phyloP scores from a whole-genome alignment of 2,113 vertebrate genomes.

The Perca flavescens region DNA sequence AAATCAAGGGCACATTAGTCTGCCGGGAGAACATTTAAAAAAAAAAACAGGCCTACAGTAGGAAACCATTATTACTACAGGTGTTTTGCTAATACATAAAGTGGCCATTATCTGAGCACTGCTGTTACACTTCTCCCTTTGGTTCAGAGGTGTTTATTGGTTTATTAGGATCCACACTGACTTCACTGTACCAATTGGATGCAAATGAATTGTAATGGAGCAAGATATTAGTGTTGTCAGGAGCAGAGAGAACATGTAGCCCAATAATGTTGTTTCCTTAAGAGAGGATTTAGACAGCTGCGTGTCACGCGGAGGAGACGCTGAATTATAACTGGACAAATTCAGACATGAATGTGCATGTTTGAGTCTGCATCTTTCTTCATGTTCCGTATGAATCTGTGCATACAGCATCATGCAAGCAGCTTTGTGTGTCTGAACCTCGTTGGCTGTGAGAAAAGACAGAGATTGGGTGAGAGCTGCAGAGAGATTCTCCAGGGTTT shows the following conservation, averaged over 20 bases:
- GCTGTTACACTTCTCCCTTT: slow-evolving; percentile 45
- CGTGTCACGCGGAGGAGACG: slow-evolving; percentile 42
- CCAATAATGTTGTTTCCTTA: slow-evolving; percentile 64
- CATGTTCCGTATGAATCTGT: not conserved
- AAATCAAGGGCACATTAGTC: slow-evolving; percentile 66
- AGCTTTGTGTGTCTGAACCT: slow-evolving; percentile 50
- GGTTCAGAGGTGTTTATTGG: slow-evolving; percentile 71
- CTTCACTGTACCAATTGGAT: slow-evolving; percentile 65
- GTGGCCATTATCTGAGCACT: slow-evolving; percentile 64
- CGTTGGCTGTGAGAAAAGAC: slow-evolving; percentile 63
- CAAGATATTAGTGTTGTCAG: slow-evolving; percentile 60
- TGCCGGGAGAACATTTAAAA: slow-evolving; percentile 4
- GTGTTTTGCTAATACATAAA: slow-evolving; percentile 73
- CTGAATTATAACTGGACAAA: slow-evolving; percentile 47
- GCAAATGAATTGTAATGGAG: slow-evolving; percentile 59
- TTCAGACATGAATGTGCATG: not conserved
- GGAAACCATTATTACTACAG: slow-evolving; percentile 67
- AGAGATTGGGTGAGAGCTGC: slow-evolving; percentile 70
- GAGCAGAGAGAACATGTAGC: slow-evolving; percentile 40
- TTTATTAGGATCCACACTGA: slow-evolving; percentile 71
- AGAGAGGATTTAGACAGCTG: slow-evolving; percentile 44
- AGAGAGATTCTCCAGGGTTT: slow-evolving; percentile 76
- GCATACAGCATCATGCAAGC: slow-evolving; percentile 18
- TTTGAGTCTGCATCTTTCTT: slow-evolving; percentile 2
- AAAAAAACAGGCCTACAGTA: slow-evolving; percentile 26